Evolutionary conservation across 2,797 vertebrate species (phyloP), one percentile per base, ranked within the genome.

Genomic region (Pteronotus mesoamericanus): DNA sequence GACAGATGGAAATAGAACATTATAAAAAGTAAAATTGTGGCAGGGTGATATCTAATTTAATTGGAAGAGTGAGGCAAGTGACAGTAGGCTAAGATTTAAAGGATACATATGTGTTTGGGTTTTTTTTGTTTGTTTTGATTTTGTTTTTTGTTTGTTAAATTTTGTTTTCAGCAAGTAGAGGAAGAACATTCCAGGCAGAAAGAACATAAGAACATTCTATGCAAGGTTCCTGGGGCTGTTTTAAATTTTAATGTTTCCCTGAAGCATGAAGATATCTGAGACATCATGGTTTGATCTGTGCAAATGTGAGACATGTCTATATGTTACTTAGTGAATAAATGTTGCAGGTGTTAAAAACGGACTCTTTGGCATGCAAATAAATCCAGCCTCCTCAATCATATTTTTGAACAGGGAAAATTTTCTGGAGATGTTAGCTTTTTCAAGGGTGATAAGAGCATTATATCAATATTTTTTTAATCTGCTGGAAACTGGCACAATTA

Each of bases 301-400:
- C 69, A 84, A 92, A 84, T 71, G 12, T 82, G 79, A 85, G 42
- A 69, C 29, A 37, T 72, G 92, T 32, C 32, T 84, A 71, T 89
- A 93, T 87, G 69, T 77, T 24, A 84, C 68, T 57, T 15, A 80
- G 21, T 78, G 86, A 96, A 92, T 95, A 93, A 32, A 89, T 86
- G 78, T 94, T 88, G 2, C 53, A 74, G 59, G n/a, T 79, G 44
- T 83, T 83, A 91, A 87, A 94, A 95, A 57, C 82, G 29, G n/a
- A 64, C 91, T 94, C n/a, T 78, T 87, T 85, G 39, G 55, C 55
- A 95, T 57, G 57, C 24, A 97, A 95, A 96, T 94, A 95, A 86
- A 72, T 42, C 18, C 48, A 93, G 53, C 7, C 42, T 89, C 86
- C 21, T 95, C 51, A 46, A 57, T 89, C 53, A 26, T 14, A 46